These are phyloP conservation scores for Ctenochaetus hawaiiensis DNA, from an alignment of 2,797 vertebrate species.

Conservation along the genomic window DNA sequence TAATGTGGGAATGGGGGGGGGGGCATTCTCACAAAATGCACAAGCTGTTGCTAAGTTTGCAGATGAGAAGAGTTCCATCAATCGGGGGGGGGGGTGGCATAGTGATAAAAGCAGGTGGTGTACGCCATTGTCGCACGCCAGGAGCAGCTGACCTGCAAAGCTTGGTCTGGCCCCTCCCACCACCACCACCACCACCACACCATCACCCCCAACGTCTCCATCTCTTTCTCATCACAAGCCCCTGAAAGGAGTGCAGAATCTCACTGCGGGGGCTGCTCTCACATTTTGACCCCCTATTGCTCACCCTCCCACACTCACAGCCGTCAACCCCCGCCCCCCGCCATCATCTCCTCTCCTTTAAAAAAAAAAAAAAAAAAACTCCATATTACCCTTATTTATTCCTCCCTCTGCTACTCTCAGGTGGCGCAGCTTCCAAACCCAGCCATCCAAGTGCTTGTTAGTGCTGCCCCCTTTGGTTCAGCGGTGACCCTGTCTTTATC, in stretches of 20 bases:
- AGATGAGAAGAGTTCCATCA: slow-evolving; percentile 60
- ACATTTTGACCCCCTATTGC: slow-evolving; percentile 74
- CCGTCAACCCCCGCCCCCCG: neutral
- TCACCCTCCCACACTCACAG: slow-evolving; percentile 35
- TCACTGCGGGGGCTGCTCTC: slow-evolving; percentile 63
- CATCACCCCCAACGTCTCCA: slow-evolving; percentile 38
- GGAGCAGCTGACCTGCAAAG: slow-evolving; percentile 59
- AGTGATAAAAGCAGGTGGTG: slow-evolving; percentile 22
- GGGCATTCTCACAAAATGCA: slow-evolving; percentile 36
- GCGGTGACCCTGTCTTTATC: slow-evolving; percentile 63
- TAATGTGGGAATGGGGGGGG: slow-evolving; percentile 18
- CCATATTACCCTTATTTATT: slow-evolving; percentile 68
- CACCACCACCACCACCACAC: neutral
- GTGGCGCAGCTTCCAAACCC: slow-evolving; percentile 46
- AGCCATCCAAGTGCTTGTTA: slow-evolving; percentile 69
- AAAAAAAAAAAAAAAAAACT: slow-evolving; percentile 25
- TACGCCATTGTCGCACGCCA: slow-evolving; percentile 25
- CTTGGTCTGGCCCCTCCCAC: neutral
- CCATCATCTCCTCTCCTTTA: slow-evolving; percentile 34
- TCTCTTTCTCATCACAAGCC: slow-evolving; percentile 70
- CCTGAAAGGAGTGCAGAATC: slow-evolving; percentile 57
- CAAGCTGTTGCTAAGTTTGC: slow-evolving; percentile 44
- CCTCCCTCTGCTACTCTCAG: slow-evolving; percentile 56
- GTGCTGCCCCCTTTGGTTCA: slow-evolving; percentile 75
- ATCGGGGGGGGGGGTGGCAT: slow-evolving; percentile 28